Base-by-base conservation (phyloP, 2,888 invertebrate genomes). In the Vesta saturnalis region DNA sequence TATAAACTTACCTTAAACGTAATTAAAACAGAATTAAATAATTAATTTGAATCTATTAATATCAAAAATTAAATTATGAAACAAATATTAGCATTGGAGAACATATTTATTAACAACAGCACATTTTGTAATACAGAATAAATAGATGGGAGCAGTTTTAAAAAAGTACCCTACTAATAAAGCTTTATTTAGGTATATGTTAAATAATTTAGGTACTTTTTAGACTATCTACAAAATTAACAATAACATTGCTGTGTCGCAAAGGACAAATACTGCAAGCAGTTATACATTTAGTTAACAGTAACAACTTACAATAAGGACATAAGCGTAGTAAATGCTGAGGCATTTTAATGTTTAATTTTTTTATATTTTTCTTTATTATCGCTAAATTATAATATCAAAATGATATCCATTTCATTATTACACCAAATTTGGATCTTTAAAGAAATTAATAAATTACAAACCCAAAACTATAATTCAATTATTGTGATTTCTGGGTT, bases 371-470 rank as follows among this genome's bases (percentile, higher is more conserved):
- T 39, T 39, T n/a, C 1, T 39, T 8, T 35, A 35, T 35, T 8
- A 35, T 35, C 10, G 35, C n/a, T 35, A 35, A 35, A 63, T 8
- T 47, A 23, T 19, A 55, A 46, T 6, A 59, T 39, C 8, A 47
- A 23, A 59, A 69, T 61, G 52, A 60, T 56, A 59, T 49, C 62
- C 63, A 77, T 77, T 78, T 76, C 77, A 75, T 72, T 77, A 64
- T n/a, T n/a, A n/a, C n/a, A n/a, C n/a, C n/a, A n/a, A n/a, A n/a
- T n/a, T n/a, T n/a, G n/a, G n/a, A n/a, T n/a, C n/a, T n/a, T n/a
- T n/a, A n/a, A n/a, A n/a, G n/a, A n/a, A n/a, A n/a, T n/a, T n/a
- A n/a, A n/a, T n/a, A n/a, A n/a, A n/a, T n/a, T n/a, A n/a, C n/a
- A n/a, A n/a, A n/a, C n/a, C n/a, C n/a, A n/a, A n/a, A n/a, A n/a